A percentile compares a stretch with the other conserved stretches of the same genome.
These are phyloP conservation scores for Bryconaethiops microstoma DNA, from an alignment of 2,797 vertebrate genomes.

Conservation along the genomic window DNA sequence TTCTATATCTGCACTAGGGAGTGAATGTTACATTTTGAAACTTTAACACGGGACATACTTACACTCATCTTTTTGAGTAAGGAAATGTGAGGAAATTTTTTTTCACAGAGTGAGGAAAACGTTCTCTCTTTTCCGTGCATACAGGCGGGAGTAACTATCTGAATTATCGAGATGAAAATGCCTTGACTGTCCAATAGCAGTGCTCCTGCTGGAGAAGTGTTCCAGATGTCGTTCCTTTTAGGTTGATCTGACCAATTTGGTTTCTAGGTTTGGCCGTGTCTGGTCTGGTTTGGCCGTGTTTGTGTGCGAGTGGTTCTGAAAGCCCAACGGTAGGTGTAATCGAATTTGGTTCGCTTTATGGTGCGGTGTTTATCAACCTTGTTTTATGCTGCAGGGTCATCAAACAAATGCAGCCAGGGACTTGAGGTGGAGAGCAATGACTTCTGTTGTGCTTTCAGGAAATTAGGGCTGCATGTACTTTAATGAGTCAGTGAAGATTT, in stretches of 20 bases:
- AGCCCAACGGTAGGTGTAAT: constrained; percentile 15
- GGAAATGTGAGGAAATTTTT: too few relatives aligned
- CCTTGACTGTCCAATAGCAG: neutral
- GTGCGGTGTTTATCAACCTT: constrained; percentile 37
- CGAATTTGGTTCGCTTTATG: constrained; percentile 40
- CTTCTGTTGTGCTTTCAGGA: constrained; percentile 50
- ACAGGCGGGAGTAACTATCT: neutral
- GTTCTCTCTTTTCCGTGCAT: neutral
- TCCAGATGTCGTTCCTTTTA: neutral
- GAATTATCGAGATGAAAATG: neutral
- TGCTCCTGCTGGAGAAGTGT: neutral
- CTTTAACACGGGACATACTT: too few relatives aligned
- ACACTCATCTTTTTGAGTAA: too few relatives aligned
- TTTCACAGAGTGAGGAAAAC: too few relatives aligned
- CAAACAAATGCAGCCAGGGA: constrained; percentile 26
- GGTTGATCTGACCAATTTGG: constrained; percentile 11
- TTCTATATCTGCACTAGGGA: too few relatives aligned
- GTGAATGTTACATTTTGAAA: too few relatives aligned
- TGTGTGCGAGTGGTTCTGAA: neutral
- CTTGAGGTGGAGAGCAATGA: constrained; percentile 9
- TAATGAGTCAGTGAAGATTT: constrained; percentile 35
- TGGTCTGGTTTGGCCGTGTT: neutral
- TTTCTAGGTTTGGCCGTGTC: neutral
- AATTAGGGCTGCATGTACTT: constrained; percentile 39
- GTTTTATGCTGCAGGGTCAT: constrained; percentile 12